A percentile compares a stretch with the other conserved stretches of the same genome.
Evolutionary conservation across 2,113 vertebrate species (phyloP).

Genomic region (Hemiscyllium ocellatum): DNA sequence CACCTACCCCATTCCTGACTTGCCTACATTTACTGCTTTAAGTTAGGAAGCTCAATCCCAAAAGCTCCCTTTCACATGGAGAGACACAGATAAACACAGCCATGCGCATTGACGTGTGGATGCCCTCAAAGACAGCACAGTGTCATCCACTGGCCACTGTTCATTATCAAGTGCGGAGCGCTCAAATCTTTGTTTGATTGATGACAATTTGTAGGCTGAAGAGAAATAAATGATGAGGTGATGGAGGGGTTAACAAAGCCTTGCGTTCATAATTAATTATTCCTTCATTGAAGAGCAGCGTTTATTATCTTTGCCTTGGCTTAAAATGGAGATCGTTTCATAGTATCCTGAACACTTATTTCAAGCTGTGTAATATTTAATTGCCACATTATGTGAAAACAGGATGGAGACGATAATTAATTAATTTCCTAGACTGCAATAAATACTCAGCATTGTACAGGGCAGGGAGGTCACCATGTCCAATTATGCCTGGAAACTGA

Average conservation of each 20-base stretch:
- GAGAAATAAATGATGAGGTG: background rate
- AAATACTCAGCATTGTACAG: background rate
- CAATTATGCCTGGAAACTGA: slow-evolving; percentile 4
- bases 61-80: background rate
- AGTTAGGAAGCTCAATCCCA: background rate
- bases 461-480: background rate
- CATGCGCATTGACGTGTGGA: background rate
- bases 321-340: background rate
- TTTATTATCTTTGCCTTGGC: background rate
- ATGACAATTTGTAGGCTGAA: background rate
- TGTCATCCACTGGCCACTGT: background rate
- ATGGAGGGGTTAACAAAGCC: background rate
- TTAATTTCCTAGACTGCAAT: slow-evolving; percentile 13
- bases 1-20: background rate
- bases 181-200: background rate
- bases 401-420: background rate
- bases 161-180: background rate
- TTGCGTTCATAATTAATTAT: background rate
- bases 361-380: background rate
- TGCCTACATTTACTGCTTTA: background rate
- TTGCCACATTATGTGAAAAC: slow-evolving; percentile 29
- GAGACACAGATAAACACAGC: no score
- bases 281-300: background rate
- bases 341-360: background rate
- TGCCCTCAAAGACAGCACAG: background rate